Percentiles rank a stretch among this genome's conserved stretches.
phyloP scores from a whole-genome alignment of 2,888 invertebrate species.

The Ectemnius lituratus region DNA sequence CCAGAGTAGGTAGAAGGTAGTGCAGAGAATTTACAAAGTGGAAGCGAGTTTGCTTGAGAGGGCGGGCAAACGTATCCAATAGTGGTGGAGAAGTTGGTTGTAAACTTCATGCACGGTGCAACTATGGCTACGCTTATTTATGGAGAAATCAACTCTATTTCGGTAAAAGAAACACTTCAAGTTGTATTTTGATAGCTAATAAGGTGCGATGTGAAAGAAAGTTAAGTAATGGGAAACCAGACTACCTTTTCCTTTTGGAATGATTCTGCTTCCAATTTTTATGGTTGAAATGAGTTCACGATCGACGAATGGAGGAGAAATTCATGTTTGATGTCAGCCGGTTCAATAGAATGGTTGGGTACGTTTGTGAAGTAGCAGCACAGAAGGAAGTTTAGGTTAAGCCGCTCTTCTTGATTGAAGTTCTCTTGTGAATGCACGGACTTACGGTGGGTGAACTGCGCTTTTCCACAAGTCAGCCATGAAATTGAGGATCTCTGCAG shows the following conservation, averaged over 20 bases:
- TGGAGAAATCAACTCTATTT: conserved; percentile 31
- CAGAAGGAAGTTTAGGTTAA: not conserved
- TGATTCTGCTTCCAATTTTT: too few species aligned
- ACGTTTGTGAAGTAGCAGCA: too few species aligned
- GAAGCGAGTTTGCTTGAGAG: conserved; percentile 20
- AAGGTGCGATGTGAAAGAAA: conserved; percentile 30
- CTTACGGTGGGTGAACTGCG: conserved; percentile 38
- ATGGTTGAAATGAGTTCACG: too few species aligned
- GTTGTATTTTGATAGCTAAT: conserved; percentile 45
- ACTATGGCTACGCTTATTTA: conserved; percentile 52
- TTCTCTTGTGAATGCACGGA: conserved; percentile 31
- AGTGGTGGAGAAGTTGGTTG: conserved; percentile 27
- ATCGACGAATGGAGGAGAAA: too few species aligned
- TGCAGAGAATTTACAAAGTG: conserved; percentile 31
- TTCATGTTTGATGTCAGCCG: too few species aligned
- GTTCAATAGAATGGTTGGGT: too few species aligned
- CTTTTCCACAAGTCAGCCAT: conserved; percentile 45
- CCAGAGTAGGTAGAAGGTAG: not conserved
- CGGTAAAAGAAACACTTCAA: conserved; percentile 37
- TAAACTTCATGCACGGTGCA: conserved; percentile 42
- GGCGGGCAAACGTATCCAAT: conserved; percentile 31
- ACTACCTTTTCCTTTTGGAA: too few species aligned
- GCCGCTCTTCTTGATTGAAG: conserved; percentile 21
- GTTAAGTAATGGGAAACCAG: not conserved
- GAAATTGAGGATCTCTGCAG: conserved; percentile 51